Evolutionary conservation across 1,140 invertebrate genomes (phyloP), one percentile per base, ranked within the genome.

Genomic region (Drosophila suzukii): DNA sequence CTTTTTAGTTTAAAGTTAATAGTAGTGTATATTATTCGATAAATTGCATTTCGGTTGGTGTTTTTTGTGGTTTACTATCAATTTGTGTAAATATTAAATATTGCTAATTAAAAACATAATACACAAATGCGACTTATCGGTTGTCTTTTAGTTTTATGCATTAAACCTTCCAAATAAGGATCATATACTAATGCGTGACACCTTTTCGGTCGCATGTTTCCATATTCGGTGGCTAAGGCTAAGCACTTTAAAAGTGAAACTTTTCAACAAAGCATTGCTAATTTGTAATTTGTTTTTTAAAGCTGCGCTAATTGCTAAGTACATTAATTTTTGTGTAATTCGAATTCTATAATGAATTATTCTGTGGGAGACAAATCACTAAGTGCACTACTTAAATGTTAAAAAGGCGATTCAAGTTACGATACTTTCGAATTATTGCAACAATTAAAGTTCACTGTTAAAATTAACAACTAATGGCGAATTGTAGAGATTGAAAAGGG

Each of bases 201-300:
- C 49, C n/a, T 30, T 49, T 56, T 58, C 38, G 38, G 51, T 56
- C 39, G 72, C 58, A 47, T 27, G 46, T 50, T 77, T 58, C 44
- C 68, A 73, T 41, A 50, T 58, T 7, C 65, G 50, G 65, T 71
- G 67, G 67, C 67, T 71, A 71, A 71, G 67, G 67, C 67, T 68
- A 84, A 51, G 50, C 83, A 86, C 82, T 83, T 89, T 90, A 74
- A 50, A 81, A 68, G 77, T 83, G 61, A 67, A 76, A 70, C 63
- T 80, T 77, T 79, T 68, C 24, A 89, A 86, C 83, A 86, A 86
- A 86, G 83, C 83, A 83, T 83, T 86, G 79, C 83, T 88, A 86
- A 59, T 62, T 82, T 72, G 32, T 66, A 63, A 61, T 51, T 62
- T 27, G n/a, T 76, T 77, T 88, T 46, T 84, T 86, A 86, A 88